Base-by-base conservation (phyloP, 2,888 invertebrate species). In the Pheosia gnoma region DNA sequence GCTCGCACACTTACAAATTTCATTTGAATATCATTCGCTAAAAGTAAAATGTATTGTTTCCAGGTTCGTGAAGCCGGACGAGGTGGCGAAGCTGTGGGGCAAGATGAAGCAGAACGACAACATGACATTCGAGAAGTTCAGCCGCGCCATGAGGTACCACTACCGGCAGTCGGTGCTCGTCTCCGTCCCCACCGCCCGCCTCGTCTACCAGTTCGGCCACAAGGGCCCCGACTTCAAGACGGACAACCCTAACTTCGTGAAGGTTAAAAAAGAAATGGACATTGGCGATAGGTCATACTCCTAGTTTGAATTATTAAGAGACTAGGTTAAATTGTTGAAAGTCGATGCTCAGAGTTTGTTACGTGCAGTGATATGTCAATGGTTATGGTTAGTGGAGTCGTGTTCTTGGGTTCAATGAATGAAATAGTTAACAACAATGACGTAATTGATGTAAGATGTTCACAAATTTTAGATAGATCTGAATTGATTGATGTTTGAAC, bases 51-150 rank as follows among this genome's bases (percentile, higher is more conserved):
- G n/a, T 68, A 45, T 70, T 62, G 75, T 57, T 69, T 90, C 87
- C 92, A 94, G 98, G 74, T 98, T 98, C 79, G 97, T 98, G 10
- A 96, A 97, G 78, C 97, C 97, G 57, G 97, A 97, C 77, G 96
- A 96, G 81, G 97, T 98, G 5, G 98, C 98, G 1, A 95, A 96
- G 78, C 94, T 97, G 56, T 98, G 98, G 98, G 98, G 98, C 4
- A 95, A 95, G 67, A 86, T 97, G 85, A 98, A 98, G 84, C 96
- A 97, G 84, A 98, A 98, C 83, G 95, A 96, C 58, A 96, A 96
- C 83, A 98, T 98, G 98, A 98, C 97, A 53, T 98, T 98, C 83
- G 98, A 98, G 86, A 98, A 98, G 89, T 95, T 98, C 79, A 98
- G 97, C 87, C 91, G 98, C 68, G 98, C 98, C 13, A 97, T 98